Base-by-base conservation (phyloP, 2,113 vertebrate genomes). In the Equus quagga region DNA sequence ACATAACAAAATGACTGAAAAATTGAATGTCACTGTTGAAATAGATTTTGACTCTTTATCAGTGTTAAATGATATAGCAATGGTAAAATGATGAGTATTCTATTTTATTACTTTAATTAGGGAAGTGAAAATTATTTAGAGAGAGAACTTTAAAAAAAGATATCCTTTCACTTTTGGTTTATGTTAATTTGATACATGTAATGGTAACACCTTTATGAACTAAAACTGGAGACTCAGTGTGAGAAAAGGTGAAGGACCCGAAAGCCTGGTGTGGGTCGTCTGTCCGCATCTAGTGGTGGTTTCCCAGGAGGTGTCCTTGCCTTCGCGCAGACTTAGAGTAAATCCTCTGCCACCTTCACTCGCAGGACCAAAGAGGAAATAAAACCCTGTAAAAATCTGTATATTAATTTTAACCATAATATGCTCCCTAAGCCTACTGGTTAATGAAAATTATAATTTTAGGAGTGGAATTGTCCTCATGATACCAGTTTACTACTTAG, bases 101-200 rank as follows among this genome's bases (percentile, higher is more conserved):
- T 64, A 17, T 75, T 76, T 70, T 70, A 91, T 81, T 12, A 51
- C 7, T 73, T 89, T 86, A 72, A 26, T 64, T 94, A 64, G 31
- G 51, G n/a, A 76, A 86, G 36, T 91, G 26, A 64, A 84, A 90
- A 64, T 94, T 82, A 72, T 36, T 90, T 87, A 46, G 60, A 95
- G 19, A 31, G 36, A 26, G 44, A 88, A 60, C 26, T 69, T 95
- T 87, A 65, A 4, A 75, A 80, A 91, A 91, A 88, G 23, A 24
- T 73, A 56, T 5, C 21, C 58, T 81, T 95, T 96, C 62, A 84
- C 2, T 91, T 84, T 92, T 88, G 10, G 28, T 60, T 95, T 95
- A 21, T 80, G 5, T 90, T 95, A 81, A 62, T 51, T 92, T 79
- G 87, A 73, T 18, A 54, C 10, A 51, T 60, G 54, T 72, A 56